Conservation (phyloP, 2,113 vertebrate genomes). For the Mus spicilegus region DNA sequence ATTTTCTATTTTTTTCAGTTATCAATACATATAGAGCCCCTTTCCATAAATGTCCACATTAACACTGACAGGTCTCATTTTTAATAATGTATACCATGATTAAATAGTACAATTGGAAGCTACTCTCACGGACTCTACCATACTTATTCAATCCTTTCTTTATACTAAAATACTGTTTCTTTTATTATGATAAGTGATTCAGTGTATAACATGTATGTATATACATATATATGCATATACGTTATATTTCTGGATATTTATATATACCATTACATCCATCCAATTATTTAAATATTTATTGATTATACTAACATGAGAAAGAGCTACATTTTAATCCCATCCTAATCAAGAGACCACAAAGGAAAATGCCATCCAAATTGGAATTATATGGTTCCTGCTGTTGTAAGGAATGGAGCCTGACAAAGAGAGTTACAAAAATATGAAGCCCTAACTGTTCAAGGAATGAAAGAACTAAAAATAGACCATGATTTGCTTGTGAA, state of each 20-base stretch:
- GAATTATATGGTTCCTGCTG: not conserved
- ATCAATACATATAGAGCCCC: conserved; percentile 22
- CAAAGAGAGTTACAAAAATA: not conserved
- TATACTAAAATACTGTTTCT: conserved; percentile 41
- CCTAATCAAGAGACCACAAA: not conserved
- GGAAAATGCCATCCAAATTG: not conserved
- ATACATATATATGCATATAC: too few species aligned
- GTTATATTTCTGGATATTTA: not conserved
- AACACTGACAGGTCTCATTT: not conserved
- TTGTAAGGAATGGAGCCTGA: not conserved
- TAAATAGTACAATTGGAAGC: conserved; percentile 5
- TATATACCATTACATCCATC: not conserved
- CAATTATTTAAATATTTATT: conserved; percentile 62
- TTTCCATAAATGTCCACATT: conserved; percentile 41
- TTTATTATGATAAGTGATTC: conserved; percentile 32
- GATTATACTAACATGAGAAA: not conserved
- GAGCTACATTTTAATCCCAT: not conserved
- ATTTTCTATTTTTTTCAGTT: conserved; percentile 37
- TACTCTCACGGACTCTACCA: not conserved
- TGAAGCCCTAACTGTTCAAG: not conserved
- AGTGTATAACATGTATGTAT: not conserved
- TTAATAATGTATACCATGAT: not conserved
- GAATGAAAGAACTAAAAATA: not conserved
- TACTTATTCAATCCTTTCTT: conserved; percentile 56
- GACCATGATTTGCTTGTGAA: not conserved